These are phyloP conservation scores for Pseudopodoces humilis DNA, from an alignment of 2,113 vertebrate species.

Conservation along the genomic window DNA sequence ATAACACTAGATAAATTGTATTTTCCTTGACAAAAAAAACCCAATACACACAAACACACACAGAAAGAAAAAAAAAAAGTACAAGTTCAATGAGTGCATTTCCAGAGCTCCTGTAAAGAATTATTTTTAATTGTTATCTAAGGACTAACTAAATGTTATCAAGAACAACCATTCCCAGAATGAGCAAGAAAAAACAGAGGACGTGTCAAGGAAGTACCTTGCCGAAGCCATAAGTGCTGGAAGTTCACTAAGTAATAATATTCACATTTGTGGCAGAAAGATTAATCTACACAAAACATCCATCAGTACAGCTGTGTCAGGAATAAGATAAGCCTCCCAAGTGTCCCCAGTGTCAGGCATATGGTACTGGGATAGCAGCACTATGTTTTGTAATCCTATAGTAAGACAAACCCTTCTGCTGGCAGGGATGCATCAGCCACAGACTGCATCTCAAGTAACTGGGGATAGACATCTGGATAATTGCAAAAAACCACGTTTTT, in stretches of 20 bases:
- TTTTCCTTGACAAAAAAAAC: background rate
- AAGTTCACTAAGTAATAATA: background rate
- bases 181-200: background rate
- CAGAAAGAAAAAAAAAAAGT: accelerated
- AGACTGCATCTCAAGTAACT: background rate
- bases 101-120: background rate
- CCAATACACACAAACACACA: background rate
- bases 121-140: background rate
- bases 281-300: background rate
- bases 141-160: too few relatives aligned
- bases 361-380: background rate
- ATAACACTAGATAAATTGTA: background rate
- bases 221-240: background rate
- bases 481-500: background rate
- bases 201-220: background rate
- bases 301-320: background rate
- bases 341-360: background rate
- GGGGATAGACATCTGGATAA: background rate
- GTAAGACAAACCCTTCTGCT: background rate
- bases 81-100: background rate
- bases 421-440: background rate
- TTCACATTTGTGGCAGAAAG: background rate
- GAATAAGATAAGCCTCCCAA: background rate
- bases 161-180: background rate
- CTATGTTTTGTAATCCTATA: background rate